phyloP scores from a whole-genome alignment of 2,888 invertebrate genomes.

The Phanerotoma sp. region DNA sequence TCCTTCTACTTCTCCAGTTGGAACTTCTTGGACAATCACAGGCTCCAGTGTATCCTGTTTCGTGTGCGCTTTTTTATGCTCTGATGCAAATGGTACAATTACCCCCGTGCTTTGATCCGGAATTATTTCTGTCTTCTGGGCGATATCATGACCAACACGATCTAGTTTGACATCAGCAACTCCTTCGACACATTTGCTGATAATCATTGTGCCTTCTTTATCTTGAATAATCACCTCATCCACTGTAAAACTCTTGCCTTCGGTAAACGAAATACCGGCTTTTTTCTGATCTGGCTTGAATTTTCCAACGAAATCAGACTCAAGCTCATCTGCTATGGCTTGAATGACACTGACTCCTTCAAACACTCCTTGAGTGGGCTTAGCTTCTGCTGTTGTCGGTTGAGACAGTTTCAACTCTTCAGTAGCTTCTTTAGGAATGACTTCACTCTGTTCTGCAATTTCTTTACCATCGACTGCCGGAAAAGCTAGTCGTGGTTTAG shows the following conservation, averaged over 20 bases:
- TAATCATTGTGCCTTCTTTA: constrained; percentile 45
- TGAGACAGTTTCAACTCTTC: constrained; percentile 43
- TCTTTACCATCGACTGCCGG: constrained; percentile 53
- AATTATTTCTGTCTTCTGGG: constrained; percentile 50
- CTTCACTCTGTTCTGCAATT: constrained; percentile 54
- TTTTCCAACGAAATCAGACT: constrained; percentile 37
- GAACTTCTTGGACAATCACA: constrained; percentile 44
- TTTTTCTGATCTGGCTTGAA: constrained; percentile 42
- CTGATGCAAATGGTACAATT: constrained; percentile 38
- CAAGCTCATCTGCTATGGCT: constrained; percentile 43
- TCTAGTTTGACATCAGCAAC: constrained; percentile 38
- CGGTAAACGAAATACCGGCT: constrained; percentile 48
- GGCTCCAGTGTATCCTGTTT: constrained; percentile 46
- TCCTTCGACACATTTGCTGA: constrained; percentile 36
- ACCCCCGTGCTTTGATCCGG: constrained; percentile 46
- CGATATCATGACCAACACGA: constrained; percentile 47
- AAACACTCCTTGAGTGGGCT: constrained; percentile 57
- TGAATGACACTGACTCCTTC: constrained; percentile 58
- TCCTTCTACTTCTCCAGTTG: constrained; percentile 45
- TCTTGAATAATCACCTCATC: constrained; percentile 53
- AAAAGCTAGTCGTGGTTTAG: constrained; percentile 47
- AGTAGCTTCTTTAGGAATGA: constrained; percentile 40
- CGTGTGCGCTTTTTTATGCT: constrained; percentile 41
- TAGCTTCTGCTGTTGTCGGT: constrained; percentile 55
- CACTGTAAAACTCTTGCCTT: constrained; percentile 49